phyloP scores from a whole-genome alignment of 2,888 invertebrate species.

The Xylophagus ater region DNA sequence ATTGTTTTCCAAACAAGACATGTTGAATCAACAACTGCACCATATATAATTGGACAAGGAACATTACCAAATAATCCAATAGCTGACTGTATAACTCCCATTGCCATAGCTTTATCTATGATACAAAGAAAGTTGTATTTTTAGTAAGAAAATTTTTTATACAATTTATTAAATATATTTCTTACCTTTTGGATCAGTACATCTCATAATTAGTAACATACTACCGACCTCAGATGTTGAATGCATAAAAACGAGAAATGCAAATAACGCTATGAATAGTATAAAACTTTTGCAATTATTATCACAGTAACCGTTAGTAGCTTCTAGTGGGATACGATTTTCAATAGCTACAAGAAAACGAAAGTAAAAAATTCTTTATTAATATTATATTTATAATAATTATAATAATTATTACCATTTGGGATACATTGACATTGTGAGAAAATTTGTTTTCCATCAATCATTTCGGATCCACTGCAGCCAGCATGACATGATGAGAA shows the following conservation, averaged over 20 bases:
- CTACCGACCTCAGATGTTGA: constrained; percentile 88
- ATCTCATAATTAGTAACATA: constrained; percentile 78
- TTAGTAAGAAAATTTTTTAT: constrained; percentile 1
- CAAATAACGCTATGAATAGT: constrained; percentile 72
- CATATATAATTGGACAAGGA: constrained; percentile 90
- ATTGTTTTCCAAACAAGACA: constrained; percentile 78
- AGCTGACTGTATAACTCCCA: constrained; percentile 87
- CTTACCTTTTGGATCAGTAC: constrained; percentile 69
- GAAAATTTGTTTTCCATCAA: constrained; percentile 48
- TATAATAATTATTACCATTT: constrained; percentile 22
- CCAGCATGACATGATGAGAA: constrained; percentile 86
- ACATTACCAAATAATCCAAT: constrained; percentile 90
- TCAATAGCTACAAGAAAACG: constrained; percentile 26
- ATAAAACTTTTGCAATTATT: constrained; percentile 68
- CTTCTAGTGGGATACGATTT: no score
- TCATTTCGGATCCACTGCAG: constrained; percentile 52
- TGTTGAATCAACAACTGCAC: constrained; percentile 83
- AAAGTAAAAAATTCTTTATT: neutral
- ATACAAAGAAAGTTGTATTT: constrained; percentile 4
- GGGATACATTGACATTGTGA: constrained; percentile 45
- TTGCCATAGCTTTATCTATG: constrained; percentile 83
- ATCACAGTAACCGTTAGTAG: constrained; percentile 70
- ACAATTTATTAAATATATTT: neutral
- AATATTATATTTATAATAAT: neutral
- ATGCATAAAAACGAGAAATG: constrained; percentile 80